phyloP scores from a whole-genome alignment of 2,113 vertebrate species.

The Mirounga angustirostris region DNA sequence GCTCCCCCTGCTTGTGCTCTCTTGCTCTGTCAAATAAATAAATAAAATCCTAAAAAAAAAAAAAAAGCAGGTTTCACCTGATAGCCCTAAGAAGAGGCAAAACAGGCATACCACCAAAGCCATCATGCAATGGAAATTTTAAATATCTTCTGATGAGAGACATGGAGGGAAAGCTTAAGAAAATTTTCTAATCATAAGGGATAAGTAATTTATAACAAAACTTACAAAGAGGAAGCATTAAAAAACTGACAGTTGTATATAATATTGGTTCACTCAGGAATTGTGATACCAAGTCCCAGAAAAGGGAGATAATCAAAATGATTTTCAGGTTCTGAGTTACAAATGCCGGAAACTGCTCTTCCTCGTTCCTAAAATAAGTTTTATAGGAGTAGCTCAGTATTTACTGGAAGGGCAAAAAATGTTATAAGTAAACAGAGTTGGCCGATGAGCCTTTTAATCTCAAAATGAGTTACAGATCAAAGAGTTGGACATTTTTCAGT shows the following conservation, averaged over 20 bases:
- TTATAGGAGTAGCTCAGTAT: background rate
- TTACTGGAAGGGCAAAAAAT: conserved; percentile 53
- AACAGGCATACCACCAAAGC: background rate
- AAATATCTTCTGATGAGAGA: background rate
- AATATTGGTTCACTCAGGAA: background rate
- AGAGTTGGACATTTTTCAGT: conserved; percentile 28
- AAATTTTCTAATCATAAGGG: background rate
- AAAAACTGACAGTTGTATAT: background rate
- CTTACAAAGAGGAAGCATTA: conserved; percentile 3
- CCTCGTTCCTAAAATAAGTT: background rate
- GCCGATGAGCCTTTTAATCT: background rate
- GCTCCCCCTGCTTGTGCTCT: too few relatives aligned
- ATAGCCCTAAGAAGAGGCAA: background rate
- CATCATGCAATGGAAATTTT: background rate
- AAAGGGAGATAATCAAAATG: conserved; percentile 25
- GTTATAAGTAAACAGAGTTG: background rate
- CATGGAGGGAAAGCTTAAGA: background rate
- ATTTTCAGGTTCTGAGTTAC: conserved; percentile 46
- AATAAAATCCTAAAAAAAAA: too few relatives aligned
- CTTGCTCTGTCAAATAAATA: too few relatives aligned
- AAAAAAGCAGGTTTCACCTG: background rate
- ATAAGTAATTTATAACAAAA: background rate
- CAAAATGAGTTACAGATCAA: conserved; percentile 52
- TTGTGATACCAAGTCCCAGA: background rate
- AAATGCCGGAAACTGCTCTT: conserved; percentile 45